These are phyloP conservation scores for Eupithecia subumbrata DNA, from an alignment of 2,888 invertebrate species.

Conservation along the genomic window DNA sequence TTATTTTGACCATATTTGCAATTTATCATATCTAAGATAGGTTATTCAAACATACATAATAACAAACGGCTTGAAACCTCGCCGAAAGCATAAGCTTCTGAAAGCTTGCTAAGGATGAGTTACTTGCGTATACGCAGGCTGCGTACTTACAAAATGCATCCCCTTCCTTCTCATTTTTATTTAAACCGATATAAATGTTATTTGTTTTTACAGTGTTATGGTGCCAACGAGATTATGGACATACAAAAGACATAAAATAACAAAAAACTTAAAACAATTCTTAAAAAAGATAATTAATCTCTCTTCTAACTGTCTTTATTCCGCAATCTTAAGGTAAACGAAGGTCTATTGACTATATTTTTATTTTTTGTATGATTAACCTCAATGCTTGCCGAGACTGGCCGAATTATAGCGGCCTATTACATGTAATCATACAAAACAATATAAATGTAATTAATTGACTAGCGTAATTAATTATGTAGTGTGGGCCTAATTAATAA, in stretches of 20 bases:
- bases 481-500: too few relatives aligned
- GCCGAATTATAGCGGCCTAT: not conserved
- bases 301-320: too few relatives aligned
- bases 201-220: not conserved
- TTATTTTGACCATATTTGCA: not conserved
- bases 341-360: too few relatives aligned
- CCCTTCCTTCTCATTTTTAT: not conserved
- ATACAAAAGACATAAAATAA: not conserved
- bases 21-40: not conserved
- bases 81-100: conserved; percentile 20
- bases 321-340: too few relatives aligned
- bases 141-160: conserved; percentile 12
- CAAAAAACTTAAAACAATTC: too few relatives aligned
- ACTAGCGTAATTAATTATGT: too few relatives aligned
- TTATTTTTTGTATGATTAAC: too few relatives aligned
- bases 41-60: not conserved
- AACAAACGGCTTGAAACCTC: conserved; percentile 10
- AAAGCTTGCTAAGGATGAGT: conserved; percentile 15
- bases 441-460: not conserved
- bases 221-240: not conserved
- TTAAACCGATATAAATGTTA: not conserved
- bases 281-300: too few relatives aligned
- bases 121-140: conserved; percentile 24
- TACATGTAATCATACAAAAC: not conserved
- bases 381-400: not conserved